Percentiles rank a stretch among this genome's conserved stretches.
phyloP scores from a whole-genome alignment of 2,888 invertebrate species.

The Synanthedon andrenaeformis region DNA sequence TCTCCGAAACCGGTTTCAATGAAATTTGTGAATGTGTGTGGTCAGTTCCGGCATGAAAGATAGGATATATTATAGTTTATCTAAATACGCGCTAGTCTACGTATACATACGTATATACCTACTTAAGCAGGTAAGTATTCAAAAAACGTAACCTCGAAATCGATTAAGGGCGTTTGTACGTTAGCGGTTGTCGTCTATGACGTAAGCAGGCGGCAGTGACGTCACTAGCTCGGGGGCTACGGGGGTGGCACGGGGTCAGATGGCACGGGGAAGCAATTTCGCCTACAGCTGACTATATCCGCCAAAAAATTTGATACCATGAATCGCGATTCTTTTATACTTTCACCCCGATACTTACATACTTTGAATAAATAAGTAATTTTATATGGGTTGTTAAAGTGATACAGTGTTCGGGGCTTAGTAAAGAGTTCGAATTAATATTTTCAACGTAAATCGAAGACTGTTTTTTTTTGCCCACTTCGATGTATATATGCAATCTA shows the following conservation, averaged over 20 bases:
- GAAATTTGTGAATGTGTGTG: too few species aligned
- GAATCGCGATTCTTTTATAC: constrained; percentile 12
- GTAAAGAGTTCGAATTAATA: too few species aligned
- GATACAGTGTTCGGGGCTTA: too few species aligned
- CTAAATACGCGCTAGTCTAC: neutral
- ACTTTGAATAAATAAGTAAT: neutral
- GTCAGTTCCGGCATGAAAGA: too few species aligned
- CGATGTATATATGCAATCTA: too few species aligned
- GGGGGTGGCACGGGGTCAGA: constrained; percentile 18
- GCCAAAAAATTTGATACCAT: constrained; percentile 6
- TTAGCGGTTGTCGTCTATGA: constrained; percentile 52
- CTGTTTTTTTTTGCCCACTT: too few species aligned
- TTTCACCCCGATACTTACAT: neutral
- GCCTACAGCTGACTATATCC: constrained; percentile 55
- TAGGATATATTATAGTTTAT: too few species aligned
- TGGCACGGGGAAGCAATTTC: constrained; percentile 41
- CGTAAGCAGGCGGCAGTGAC: constrained; percentile 54
- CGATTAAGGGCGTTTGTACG: constrained; percentile 54
- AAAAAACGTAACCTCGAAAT: constrained; percentile 35
- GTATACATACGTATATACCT: neutral
- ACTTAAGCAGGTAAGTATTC: neutral
- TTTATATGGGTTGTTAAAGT: too few species aligned
- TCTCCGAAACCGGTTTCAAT: too few species aligned
- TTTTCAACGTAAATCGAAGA: too few species aligned
- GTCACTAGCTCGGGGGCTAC: constrained; percentile 39